phyloP scores from a whole-genome alignment of 2,113 vertebrate genomes.

The Malurus cyaneus region DNA sequence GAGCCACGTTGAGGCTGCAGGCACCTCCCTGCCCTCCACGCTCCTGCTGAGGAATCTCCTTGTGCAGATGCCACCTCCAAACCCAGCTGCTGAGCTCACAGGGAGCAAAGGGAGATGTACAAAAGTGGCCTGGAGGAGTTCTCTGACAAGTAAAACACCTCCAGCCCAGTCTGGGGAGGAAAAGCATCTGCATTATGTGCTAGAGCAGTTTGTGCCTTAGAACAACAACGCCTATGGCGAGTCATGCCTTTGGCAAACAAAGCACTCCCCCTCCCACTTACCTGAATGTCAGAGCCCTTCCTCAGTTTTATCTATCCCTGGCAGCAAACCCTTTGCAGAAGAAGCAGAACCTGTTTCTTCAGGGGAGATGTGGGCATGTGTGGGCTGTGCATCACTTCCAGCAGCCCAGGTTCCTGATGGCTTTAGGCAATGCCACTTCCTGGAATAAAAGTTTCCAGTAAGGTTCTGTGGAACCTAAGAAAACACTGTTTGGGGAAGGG shows the following conservation, averaged over 20 bases:
- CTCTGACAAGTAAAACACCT: neutral
- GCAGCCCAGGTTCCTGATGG: fast-evolving
- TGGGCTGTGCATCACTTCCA: neutral
- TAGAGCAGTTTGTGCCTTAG: neutral
- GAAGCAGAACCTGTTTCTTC: neutral
- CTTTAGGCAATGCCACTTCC: neutral
- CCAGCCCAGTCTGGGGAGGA: neutral
- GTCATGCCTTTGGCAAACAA: neutral
- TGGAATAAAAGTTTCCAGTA: neutral
- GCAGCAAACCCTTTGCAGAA: neutral
- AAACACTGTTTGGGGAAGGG: neutral
- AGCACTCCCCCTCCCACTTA: neutral
- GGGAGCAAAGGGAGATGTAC: neutral
- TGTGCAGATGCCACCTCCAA: neutral
- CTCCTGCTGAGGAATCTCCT: neutral
- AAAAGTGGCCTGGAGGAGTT: neutral
- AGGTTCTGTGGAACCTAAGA: neutral
- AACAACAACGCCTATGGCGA: neutral
- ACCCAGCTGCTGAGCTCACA: neutral
- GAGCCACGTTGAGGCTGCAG: neutral
- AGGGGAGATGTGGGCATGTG: neutral
- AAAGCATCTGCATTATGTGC: neutral
- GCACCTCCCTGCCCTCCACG: neutral
- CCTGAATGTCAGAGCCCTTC: neutral
- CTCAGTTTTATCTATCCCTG: neutral